Evolutionary conservation across 2,113 vertebrate species (phyloP), one percentile per base, ranked within the genome.

Genomic region (Indicator indicator): DNA sequence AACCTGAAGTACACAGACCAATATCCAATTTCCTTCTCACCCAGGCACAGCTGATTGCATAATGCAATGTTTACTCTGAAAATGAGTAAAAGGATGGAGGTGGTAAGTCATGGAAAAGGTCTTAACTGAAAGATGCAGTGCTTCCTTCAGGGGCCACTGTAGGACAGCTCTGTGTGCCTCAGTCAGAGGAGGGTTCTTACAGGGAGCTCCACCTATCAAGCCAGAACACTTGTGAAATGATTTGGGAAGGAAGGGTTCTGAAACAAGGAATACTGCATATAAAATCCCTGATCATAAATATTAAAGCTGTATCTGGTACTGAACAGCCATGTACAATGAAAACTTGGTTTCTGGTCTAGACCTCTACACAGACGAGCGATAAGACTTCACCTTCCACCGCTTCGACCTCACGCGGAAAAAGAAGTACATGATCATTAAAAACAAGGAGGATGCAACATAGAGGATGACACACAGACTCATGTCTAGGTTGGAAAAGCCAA

Each of bases 361-460:
- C 50, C 40, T 40, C 96, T 99, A 99, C 44, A 99, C 98, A 0
- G 97, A 93, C 0, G 98, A 97, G 3, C 98, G 98, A 17, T 91
- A 88, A 81, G 97, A 71, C 30, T 96, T 97, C 19, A 97, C 95
- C 23, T 98, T 99, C 99, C 99, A 98, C 20, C 98, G 97, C 76
- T 97, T 98, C 59, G 99, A 98, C 3, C 99, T 97, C 84, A 99
- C 88, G 7, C 97, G 98, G 96, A 99, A 99, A 94, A 99, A 99
- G 89, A 99, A 99, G 98, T 98, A 99, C 98, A 99, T 98, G n/a
- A 99, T 78, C 98, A 99, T 99, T 40, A 99, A 94, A 83, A 99
- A 98, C 42, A 99, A 52, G 64, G 98, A 99, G 1, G 99, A 99
- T 52, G 97, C 98, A 26, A 98, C 96, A 4, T 99, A 99, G 2